A percentile compares a stretch with the other conserved stretches of the same genome.
Evolutionary conservation across 2,888 invertebrate genomes (phyloP).

Genomic region (Seira sanloemensis): DNA sequence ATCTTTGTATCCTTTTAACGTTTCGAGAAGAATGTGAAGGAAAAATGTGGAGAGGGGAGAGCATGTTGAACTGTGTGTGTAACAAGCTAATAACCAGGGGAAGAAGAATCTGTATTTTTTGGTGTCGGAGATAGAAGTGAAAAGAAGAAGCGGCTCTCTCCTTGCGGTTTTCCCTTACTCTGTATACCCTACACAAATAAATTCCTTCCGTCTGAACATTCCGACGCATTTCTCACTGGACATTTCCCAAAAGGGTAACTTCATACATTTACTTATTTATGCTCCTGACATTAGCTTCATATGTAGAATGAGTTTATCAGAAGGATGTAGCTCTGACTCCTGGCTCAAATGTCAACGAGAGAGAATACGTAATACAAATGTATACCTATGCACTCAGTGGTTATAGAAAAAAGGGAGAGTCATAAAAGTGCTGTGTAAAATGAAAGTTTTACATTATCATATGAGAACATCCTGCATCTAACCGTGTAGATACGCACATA

Average conservation of each 20-base stretch:
- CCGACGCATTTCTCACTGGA: background rate
- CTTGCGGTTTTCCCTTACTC: conserved; percentile 1
- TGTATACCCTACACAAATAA: background rate
- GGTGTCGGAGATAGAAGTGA: background rate
- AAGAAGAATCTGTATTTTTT: background rate
- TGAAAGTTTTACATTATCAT: no score
- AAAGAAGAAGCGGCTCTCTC: conserved; percentile 10
- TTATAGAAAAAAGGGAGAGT: no score
- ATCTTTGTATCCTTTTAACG: no score
- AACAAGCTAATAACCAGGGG: no score
- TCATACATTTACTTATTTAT: background rate
- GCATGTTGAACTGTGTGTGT: no score
- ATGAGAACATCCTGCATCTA: no score
- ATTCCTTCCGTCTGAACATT: background rate
- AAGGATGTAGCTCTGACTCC: background rate
- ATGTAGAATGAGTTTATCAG: conserved; percentile 1
- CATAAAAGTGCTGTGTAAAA: no score
- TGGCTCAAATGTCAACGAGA: no score
- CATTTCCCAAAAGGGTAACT: background rate
- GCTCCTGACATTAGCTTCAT: background rate
- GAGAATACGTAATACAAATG: no score
- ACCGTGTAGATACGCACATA: background rate
- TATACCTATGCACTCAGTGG: no score
- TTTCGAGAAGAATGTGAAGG: no score
- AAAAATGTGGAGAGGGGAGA: no score